These are phyloP conservation scores for Alces alces DNA, from an alignment of 2,113 vertebrate species.

Conservation along the genomic window DNA sequence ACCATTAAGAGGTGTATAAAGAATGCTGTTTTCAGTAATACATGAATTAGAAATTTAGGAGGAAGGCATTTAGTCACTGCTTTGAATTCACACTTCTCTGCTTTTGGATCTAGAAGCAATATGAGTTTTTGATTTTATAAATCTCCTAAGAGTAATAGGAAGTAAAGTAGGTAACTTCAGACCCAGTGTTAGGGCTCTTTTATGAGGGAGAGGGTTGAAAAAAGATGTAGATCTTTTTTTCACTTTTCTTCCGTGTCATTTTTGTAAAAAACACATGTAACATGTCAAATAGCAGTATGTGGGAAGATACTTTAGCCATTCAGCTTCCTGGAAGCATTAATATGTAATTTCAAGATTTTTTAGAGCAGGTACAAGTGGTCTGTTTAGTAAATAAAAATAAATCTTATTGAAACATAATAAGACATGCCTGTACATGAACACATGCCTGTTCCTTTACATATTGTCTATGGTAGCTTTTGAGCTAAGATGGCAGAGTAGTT, in stretches of 20 bases:
- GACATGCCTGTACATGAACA: not conserved
- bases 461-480: not conserved
- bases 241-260: not conserved
- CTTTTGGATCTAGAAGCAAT: constrained; percentile 1
- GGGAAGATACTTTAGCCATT: not conserved
- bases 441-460: not conserved
- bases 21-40: not conserved
- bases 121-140: not conserved
- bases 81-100: constrained; percentile 21
- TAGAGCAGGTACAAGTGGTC: not conserved
- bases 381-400: constrained; percentile 24
- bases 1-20: not conserved
- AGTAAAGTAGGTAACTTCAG: constrained; percentile 29
- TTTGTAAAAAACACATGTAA: not conserved
- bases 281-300: not conserved
- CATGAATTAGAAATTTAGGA: constrained; percentile 20
- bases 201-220: not conserved
- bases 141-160: not conserved
- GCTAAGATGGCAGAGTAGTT: not conserved
- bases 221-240: not conserved
- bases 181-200: not conserved
- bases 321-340: not conserved
- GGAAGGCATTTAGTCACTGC: constrained; percentile 5
- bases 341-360: constrained; percentile 11
- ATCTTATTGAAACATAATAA: not conserved